Conservation (phyloP, 2,797 vertebrate species). For the Ptychadena robeensis region DNA sequence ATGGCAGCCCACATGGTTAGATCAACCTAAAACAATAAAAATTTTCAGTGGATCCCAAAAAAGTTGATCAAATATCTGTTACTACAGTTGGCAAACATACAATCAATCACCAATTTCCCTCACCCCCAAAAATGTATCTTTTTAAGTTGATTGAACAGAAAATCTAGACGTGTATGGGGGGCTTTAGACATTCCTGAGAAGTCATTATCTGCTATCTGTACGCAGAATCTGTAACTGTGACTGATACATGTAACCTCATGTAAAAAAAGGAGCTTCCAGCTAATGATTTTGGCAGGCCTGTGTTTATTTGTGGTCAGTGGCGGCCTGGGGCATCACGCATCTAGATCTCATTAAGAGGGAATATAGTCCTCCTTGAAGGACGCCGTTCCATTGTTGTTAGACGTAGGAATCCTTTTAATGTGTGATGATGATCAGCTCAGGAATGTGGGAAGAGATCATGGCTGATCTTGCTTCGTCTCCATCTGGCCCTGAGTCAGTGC, state of each 20-base stretch:
- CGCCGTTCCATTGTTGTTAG: constrained; percentile 33
- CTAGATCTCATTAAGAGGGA: constrained; percentile 13
- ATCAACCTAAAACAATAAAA: too few species aligned
- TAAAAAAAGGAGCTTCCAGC: constrained; percentile 21
- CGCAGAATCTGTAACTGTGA: background rate
- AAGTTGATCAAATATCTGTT: too few species aligned
- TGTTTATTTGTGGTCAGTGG: constrained; percentile 42
- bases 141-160: too few species aligned
- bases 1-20: too few species aligned
- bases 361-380: constrained; percentile 19
- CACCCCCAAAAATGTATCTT: too few species aligned
- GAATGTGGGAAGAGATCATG: constrained; percentile 45
- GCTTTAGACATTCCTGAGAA: background rate
- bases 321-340: constrained; percentile 27
- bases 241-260: background rate
- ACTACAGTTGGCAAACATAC: too few species aligned
- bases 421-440: constrained; percentile 36
- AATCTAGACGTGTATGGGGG: too few species aligned
- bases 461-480: constrained; percentile 39
- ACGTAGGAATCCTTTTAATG: constrained; percentile 50
- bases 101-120: too few species aligned
- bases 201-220: background rate
- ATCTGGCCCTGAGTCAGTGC: constrained; percentile 27
- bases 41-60: too few species aligned
- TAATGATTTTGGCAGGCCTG: constrained; percentile 10